phyloP scores from a whole-genome alignment of 2,888 invertebrate species.

The Pyrocoelia pectoralis region DNA sequence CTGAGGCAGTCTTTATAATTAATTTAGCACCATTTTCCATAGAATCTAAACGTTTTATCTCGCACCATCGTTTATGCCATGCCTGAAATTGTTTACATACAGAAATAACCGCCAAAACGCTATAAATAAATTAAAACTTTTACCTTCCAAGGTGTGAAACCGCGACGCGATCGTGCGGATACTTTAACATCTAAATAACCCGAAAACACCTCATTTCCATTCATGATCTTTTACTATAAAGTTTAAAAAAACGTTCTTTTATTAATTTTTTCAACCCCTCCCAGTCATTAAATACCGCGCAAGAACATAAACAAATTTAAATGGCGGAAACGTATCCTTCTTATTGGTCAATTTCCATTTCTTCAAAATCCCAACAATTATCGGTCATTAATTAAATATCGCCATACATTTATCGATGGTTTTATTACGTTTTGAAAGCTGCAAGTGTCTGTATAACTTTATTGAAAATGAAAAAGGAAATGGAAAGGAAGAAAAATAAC shows the following conservation, averaged over 20 bases:
- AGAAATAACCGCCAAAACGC: constrained; percentile 19
- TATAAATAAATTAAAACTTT: constrained; percentile 45
- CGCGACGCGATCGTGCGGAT: constrained; percentile 67
- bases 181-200: constrained; percentile 72
- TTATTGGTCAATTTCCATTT: constrained; percentile 9
- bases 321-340: constrained; percentile 14
- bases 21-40: constrained; percentile 64
- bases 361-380: constrained; percentile 6
- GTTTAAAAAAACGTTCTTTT: constrained; percentile 5
- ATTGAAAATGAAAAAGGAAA: background rate
- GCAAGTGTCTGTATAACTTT: too few species aligned
- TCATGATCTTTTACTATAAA: constrained; percentile 39
- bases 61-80: constrained; percentile 74
- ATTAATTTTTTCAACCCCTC: constrained; percentile 37
- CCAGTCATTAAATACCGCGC: constrained; percentile 36
- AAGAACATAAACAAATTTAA: constrained; percentile 33
- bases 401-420: too few species aligned
- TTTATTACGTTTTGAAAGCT: too few species aligned
- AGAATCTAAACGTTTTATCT: constrained; percentile 65
- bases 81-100: constrained; percentile 58
- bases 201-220: constrained; percentile 56
- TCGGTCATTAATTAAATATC: background rate
- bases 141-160: constrained; percentile 72
- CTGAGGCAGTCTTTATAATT: constrained; percentile 63
- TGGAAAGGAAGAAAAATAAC: background rate